Conservation (phyloP, 92 coral and sea anemone species). For the Diadumene lineata region DNA sequence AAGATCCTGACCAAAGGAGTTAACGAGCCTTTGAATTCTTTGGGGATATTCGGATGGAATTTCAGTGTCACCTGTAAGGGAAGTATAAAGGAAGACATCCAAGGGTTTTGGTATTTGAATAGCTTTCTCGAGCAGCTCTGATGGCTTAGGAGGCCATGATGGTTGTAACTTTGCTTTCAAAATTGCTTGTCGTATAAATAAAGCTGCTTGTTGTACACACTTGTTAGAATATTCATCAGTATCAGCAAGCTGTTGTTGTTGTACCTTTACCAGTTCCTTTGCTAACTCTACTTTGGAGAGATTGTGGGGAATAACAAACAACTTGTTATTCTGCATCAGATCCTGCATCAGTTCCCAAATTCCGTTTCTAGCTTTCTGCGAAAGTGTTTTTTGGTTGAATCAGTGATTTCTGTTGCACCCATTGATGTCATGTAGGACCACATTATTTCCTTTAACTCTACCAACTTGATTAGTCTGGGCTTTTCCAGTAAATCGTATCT, state of each 20-base stretch:
- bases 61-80: slow-evolving; percentile 32
- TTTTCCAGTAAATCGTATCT: slow-evolving; percentile 29
- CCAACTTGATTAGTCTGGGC: slow-evolving; percentile 40
- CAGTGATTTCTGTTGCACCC: slow-evolving; percentile 26
- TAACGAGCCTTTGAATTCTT: slow-evolving; percentile 38
- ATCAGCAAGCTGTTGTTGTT: slow-evolving; percentile 10
- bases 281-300: slow-evolving; percentile 43
- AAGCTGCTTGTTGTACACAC: slow-evolving; percentile 13
- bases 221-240: slow-evolving; percentile 6
- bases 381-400: slow-evolving; percentile 46
- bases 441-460: slow-evolving; percentile 28
- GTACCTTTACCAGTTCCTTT: slow-evolving; percentile 1
- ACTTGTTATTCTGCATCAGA: slow-evolving; percentile 18
- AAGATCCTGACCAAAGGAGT: slow-evolving; percentile 58
- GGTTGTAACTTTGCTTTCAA: slow-evolving; percentile 14
- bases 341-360: slow-evolving; percentile 52
- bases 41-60: not conserved
- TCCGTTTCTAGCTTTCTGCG: slow-evolving; percentile 48
- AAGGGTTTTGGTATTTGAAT: slow-evolving; percentile 41
- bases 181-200: not conserved
- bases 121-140: slow-evolving; percentile 27
- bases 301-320: slow-evolving; percentile 30
- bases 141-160: slow-evolving; percentile 52
- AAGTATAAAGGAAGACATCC: slow-evolving; percentile 25
- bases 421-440: slow-evolving; percentile 17